phyloP scores from a whole-genome alignment of 2,888 invertebrate genomes.

The Macaria liturata region DNA sequence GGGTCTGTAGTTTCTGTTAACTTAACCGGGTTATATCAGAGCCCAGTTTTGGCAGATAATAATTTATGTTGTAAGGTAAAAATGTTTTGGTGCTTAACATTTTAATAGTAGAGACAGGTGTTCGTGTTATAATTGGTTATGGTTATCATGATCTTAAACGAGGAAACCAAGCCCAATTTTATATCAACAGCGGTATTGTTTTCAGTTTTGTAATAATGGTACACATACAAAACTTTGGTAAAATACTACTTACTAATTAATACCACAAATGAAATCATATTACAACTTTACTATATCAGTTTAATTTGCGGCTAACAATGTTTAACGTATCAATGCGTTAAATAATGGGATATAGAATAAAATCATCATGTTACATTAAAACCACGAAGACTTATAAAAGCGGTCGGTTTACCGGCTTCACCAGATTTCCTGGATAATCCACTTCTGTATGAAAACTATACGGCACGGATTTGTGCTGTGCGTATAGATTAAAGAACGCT shows the following conservation, averaged over 20 bases:
- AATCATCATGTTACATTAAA: not conserved
- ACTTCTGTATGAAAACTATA: conserved; percentile 26
- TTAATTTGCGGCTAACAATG: no score
- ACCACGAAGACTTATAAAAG: conserved; percentile 58
- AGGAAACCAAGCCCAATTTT: no score
- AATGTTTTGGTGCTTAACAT: conserved; percentile 37
- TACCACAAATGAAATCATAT: no score
- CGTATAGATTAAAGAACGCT: conserved; percentile 12
- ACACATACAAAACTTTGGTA: no score
- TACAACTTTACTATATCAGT: no score
- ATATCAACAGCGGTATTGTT: no score
- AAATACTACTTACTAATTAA: no score
- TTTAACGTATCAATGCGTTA: no score
- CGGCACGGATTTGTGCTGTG: conserved; percentile 14
- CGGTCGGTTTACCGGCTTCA: conserved; percentile 62
- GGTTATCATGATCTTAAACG: no score
- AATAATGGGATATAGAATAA: no score
- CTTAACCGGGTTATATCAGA: conserved; percentile 19
- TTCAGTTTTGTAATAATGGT: no score
- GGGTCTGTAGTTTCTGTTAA: conserved; percentile 52
- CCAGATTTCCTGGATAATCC: conserved; percentile 71
- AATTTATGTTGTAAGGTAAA: conserved; percentile 47
- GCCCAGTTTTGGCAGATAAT: conserved; percentile 43
- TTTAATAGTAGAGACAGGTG: conserved; percentile 1
- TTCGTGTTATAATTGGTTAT: no score